A percentile compares a stretch with the other conserved stretches of the same genome.
These are phyloP conservation scores for Bellardia bayeri DNA, from an alignment of 2,888 invertebrate species.

Conservation along the genomic window DNA sequence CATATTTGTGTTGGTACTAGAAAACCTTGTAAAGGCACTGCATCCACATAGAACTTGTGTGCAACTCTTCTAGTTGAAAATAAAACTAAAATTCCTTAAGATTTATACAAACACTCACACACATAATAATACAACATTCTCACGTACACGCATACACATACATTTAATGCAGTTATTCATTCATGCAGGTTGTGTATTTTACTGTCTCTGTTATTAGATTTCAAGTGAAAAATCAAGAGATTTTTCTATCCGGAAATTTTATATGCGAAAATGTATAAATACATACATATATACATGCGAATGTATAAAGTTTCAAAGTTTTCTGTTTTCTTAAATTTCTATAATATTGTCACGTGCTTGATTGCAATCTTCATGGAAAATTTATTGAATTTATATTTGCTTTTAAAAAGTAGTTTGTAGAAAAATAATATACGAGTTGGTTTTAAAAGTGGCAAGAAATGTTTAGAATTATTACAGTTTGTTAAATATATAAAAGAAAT, in stretches of 20 bases:
- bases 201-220: constrained; percentile 10
- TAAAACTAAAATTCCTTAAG: constrained; percentile 7
- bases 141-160: background rate
- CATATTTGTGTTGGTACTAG: constrained; percentile 11
- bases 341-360: constrained; percentile 31
- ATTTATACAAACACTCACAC: background rate
- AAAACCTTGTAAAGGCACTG: background rate
- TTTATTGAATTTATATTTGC: constrained; percentile 25
- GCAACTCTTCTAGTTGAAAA: background rate
- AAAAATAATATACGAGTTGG: background rate
- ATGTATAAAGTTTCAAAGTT: background rate
- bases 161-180: background rate
- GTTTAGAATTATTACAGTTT: background rate
- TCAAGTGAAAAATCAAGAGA: constrained; percentile 22
- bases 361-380: constrained; percentile 1
- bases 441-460: background rate
- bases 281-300: background rate
- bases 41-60: background rate
- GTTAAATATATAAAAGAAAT: no score
- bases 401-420: background rate
- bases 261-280: background rate
- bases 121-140: background rate
- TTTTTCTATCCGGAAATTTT: background rate
- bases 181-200: background rate
- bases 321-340: constrained; percentile 3